These are phyloP conservation scores for Hemistola chrysoprasaria DNA, from an alignment of 2,888 invertebrate genomes.

Conservation along the genomic window DNA sequence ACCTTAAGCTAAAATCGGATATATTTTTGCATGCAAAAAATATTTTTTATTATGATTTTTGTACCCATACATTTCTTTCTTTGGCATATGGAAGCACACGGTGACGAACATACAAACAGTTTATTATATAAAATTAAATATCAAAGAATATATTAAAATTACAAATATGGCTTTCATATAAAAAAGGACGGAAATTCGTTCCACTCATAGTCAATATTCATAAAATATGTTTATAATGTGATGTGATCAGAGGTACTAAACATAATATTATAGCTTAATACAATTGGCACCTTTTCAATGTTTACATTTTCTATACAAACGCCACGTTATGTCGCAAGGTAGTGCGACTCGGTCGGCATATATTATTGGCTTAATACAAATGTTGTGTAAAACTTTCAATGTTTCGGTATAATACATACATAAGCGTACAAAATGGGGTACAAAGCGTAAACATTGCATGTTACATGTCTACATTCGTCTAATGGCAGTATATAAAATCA, in stretches of 20 bases:
- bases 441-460: too few species aligned
- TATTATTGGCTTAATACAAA: constrained; percentile 12
- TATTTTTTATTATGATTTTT: constrained; percentile 44
- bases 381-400: constrained; percentile 8
- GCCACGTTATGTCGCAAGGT: too few species aligned
- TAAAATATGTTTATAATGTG: too few species aligned
- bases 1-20: constrained; percentile 32
- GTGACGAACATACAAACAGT: constrained; percentile 28
- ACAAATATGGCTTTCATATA: constrained; percentile 46
- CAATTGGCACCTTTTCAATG: constrained; percentile 18
- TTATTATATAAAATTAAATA: constrained; percentile 35
- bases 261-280: constrained; percentile 8
- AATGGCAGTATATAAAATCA: too few species aligned
- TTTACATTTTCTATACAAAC: too few species aligned
- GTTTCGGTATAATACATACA: constrained; percentile 7
- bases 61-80: constrained; percentile 70
- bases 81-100: constrained; percentile 64
- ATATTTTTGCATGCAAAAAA: constrained; percentile 63
- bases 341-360: constrained; percentile 9
- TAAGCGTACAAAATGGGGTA: background rate
- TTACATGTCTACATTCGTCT: too few species aligned
- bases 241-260: constrained; percentile 21
- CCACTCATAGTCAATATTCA: too few species aligned
- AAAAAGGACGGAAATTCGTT: constrained; percentile 53
- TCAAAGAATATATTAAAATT: constrained; percentile 27